These are phyloP conservation scores for Calcarius lapponicus DNA, from an alignment of 2,797 vertebrate genomes.

Conservation along the genomic window DNA sequence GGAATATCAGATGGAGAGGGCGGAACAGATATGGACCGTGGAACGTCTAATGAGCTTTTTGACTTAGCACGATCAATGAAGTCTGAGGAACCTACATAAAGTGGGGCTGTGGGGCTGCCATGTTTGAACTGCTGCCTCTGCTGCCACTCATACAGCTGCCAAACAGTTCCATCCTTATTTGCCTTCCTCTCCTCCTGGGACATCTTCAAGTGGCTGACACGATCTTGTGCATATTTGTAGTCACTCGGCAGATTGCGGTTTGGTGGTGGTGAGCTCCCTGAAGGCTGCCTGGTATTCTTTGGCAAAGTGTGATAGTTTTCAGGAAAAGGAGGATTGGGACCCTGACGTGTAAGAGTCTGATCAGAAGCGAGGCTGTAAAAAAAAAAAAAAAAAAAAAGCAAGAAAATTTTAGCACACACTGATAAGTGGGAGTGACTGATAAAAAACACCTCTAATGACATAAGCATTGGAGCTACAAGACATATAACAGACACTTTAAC, in stretches of 20 bases:
- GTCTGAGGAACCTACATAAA: constrained; percentile 83
- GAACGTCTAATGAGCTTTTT: constrained; percentile 90
- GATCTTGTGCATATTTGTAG: constrained; percentile 97
- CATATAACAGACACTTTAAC: background rate
- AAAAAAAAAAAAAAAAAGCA: background rate
- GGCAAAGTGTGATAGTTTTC: constrained; percentile 90
- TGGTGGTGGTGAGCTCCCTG: constrained; percentile 83
- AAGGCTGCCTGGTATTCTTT: constrained; percentile 85
- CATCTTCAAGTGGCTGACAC: constrained; percentile 96
- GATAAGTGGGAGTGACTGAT: background rate
- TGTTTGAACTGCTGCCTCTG: constrained; percentile 97
- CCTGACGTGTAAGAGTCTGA: constrained; percentile 85
- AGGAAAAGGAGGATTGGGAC: constrained; percentile 82
- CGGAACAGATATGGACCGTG: constrained; percentile 92
- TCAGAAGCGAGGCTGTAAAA: constrained; percentile 77
- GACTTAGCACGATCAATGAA: constrained; percentile 86
- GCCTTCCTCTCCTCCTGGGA: constrained; percentile 92
- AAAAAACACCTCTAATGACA: background rate
- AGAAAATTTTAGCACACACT: background rate
- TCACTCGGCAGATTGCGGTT: constrained; percentile 90
- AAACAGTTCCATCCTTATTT: constrained; percentile 93
- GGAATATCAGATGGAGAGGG: constrained; percentile 93
- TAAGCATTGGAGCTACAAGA: background rate
- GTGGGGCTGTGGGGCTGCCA: constrained; percentile 90
- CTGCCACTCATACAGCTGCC: constrained; percentile 99